Base-by-base conservation (phyloP, 1,140 invertebrate species). In the Anastrepha ludens region DNA sequence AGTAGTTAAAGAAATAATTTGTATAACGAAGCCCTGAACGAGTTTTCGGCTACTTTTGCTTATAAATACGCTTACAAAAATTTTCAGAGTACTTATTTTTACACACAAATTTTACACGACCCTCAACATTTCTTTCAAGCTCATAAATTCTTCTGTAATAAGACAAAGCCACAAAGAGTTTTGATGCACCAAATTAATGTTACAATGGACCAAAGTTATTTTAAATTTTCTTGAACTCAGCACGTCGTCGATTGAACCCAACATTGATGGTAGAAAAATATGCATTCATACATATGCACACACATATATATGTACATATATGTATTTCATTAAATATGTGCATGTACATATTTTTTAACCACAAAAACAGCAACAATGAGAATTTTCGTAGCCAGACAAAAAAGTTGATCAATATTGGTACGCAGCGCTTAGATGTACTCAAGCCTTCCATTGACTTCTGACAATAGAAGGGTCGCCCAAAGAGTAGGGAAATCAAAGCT, bases 211-310 rank as follows among this genome's bases (percentile, higher is more conserved):
- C 64, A 11, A 39, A 67, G 13, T 67, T 67, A 41, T 67, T 67
- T 67, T 67, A 39, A 67, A 67, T 67, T 20, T 29, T 67, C 8
- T 67, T 41, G 64, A 67, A 67, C 64, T 67, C 64, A 67, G 64
- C 64, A 20, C 39, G 64, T 20, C 64, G 29, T 20, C 64, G 39
- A 67, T 29, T 41, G 64, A 67, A 39, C 64, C 64, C 29, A 3
- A 7, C 20, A 39, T 39, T 2, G 39, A 67, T 15, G 15, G 17
- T 17, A 17, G 29, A 65, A 39, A 29, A 29, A 29, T 29, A 29
- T 29, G 29, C 29, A 29, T 29, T 29, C 29, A 29, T 29, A 29
- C 29, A 29, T 29, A 29, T 29, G n/a, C 2, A n/a, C n/a, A 65
- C n/a, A 65, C 9, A 29, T 29, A 55, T 2, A 55, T 55, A 55